These are phyloP conservation scores for Aptenodytes forsteri DNA, from an alignment of 2,113 vertebrate species.

Conservation along the genomic window DNA sequence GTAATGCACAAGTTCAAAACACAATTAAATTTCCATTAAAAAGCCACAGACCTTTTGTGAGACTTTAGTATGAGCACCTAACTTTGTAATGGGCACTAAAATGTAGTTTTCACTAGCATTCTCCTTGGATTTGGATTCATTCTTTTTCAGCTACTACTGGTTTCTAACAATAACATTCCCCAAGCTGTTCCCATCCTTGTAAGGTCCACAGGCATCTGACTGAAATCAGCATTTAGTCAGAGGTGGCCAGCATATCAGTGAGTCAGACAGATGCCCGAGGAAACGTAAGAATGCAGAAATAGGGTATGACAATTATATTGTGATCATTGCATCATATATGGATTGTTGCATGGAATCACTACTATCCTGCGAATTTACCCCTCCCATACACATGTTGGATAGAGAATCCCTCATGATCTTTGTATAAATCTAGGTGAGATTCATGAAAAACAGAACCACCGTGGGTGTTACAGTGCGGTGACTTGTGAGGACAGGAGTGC, in stretches of 20 bases:
- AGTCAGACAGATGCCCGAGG: not conserved
- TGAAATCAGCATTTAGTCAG: not conserved
- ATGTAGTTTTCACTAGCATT: not conserved
- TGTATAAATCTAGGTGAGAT: not conserved
- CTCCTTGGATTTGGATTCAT: not conserved
- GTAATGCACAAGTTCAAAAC: not conserved
- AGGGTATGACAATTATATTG: too few species aligned
- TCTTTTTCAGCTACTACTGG: not conserved
- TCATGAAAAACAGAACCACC: not conserved
- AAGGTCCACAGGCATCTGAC: not conserved
- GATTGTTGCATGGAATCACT: not conserved
- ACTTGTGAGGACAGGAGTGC: accelerated
- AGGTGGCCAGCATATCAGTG: accelerated
- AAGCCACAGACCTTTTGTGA: not conserved
- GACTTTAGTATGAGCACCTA: not conserved
- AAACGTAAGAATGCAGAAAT: not conserved
- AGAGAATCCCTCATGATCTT: not conserved
- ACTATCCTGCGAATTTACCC: not conserved
- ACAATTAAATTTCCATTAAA: not conserved
- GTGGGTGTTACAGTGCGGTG: not conserved
- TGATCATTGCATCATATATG: not conserved
- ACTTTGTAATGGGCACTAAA: not conserved
- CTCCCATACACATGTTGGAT: not conserved
- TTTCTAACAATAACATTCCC: not conserved
- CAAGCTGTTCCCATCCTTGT: not conserved